phyloP scores from a whole-genome alignment of 2,888 invertebrate genomes.

The Dyspetes luteomarginatus region DNA sequence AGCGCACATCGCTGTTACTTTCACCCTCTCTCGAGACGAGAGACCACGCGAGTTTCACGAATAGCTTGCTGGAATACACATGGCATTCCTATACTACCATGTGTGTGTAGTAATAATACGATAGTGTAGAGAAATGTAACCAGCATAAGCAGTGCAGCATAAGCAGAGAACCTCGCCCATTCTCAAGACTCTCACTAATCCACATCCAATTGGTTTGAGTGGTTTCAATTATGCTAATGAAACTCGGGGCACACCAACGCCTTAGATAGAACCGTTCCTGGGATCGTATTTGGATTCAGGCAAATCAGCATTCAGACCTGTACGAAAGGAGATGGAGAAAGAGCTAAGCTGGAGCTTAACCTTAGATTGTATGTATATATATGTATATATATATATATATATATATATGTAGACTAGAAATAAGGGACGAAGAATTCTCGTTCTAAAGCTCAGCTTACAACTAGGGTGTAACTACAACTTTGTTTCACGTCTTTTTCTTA shows the following conservation, averaged over 20 bases:
- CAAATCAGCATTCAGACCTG: conserved; percentile 68
- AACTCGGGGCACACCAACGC: conserved; percentile 70
- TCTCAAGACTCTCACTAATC: conserved; percentile 63
- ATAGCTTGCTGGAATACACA: not conserved
- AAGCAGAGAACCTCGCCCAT: conserved; percentile 10
- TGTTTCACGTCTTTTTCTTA: not conserved
- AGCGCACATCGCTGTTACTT: conserved; percentile 14
- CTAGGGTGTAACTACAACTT: not conserved
- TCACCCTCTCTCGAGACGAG: conserved; percentile 13
- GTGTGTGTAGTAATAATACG: not conserved
- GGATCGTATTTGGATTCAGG: conserved; percentile 65
- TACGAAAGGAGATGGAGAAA: conserved; percentile 15
- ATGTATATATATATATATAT: not conserved
- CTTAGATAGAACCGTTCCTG: conserved; percentile 65
- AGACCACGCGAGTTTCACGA: conserved; percentile 12
- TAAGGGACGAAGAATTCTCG: not conserved
- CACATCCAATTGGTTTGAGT: conserved; percentile 79
- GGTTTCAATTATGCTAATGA: conserved; percentile 80
- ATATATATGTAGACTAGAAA: not conserved
- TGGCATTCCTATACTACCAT: not conserved
- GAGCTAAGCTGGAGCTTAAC: conserved; percentile 13
- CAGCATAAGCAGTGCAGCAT: not conserved
- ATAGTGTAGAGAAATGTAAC: conserved; percentile 17
- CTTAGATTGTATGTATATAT: not conserved
- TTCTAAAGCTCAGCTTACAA: not conserved